Conservation (phyloP, 2,797 vertebrate genomes). For the Strix occidentalis region DNA sequence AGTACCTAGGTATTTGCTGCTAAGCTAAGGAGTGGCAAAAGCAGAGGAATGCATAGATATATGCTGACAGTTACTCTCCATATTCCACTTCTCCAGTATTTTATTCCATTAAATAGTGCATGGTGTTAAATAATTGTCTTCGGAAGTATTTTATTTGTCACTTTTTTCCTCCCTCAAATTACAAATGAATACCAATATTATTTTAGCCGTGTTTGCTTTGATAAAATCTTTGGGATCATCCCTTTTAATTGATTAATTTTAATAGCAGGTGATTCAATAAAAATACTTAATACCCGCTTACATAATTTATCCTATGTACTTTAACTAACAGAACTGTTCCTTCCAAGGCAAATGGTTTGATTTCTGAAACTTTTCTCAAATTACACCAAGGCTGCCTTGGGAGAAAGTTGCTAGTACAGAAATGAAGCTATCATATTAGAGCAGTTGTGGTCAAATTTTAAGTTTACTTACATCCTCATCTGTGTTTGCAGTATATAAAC, state of each 20-base stretch:
- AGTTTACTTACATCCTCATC: conserved; percentile 71
- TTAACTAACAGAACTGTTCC: neutral
- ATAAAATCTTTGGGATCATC: neutral
- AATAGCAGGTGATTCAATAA: neutral
- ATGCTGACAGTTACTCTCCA: neutral
- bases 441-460: neutral
- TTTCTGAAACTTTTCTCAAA: neutral
- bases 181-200: neutral
- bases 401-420: neutral
- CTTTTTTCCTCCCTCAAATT: neutral
- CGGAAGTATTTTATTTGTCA: neutral
- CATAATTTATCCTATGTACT: neutral
- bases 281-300: neutral
- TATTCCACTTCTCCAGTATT: neutral
- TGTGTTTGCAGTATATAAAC: conserved; percentile 74
- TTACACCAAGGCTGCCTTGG: neutral
- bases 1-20: neutral
- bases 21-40: neutral
- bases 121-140: neutral
- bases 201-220: neutral
- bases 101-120: neutral
- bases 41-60: neutral
- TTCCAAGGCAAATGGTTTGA: neutral
- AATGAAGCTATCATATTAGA: neutral
- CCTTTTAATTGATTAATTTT: neutral